Base-by-base conservation (phyloP, 2,797 vertebrate genomes). In the Distichodus sexfasciatus region DNA sequence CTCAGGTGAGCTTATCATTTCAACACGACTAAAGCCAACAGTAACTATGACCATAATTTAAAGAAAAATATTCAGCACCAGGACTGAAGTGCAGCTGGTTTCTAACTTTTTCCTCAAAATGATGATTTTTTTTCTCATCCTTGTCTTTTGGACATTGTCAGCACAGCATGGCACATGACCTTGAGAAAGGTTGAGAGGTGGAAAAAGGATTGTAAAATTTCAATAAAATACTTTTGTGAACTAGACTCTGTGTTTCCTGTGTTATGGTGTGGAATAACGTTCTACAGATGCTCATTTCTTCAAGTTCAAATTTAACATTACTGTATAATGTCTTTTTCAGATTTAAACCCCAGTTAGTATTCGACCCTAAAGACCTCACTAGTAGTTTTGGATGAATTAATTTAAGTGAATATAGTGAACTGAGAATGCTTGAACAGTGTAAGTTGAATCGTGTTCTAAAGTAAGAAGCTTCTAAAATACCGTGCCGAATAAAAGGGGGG, bases 201-300 rank as follows among this genome's bases (percentile, higher is more conserved):
- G 85, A 83, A 78, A 65, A 85, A n/a, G n/a, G 84, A 88, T 87
- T 93, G 90, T 91, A 91, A 80, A 88, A 90, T 90, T 91, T 92
- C 87, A 93, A 92, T 92, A 93, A 82, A 92, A 90, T 89, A 87
- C 86, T 91, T 92, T 90, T 89, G 85, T 88, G 88, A 92, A 88
- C 54, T 65, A 38, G 29, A 70, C 57, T 57, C 19, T n/a, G 2
- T 21, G 44, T 24, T 57, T 67, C 28, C 73, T 63, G 36, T 60
- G 33, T 41, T 38, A 21, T 85, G 81, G 83, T n/a, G 83, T 78
- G 77, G 51, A 79, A 29, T 15, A 23, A n/a, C n/a, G 10, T 11
- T 47, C 12, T 23, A 12, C 44, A 47, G 19, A 47, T 76, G 73
- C 28, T 29, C 35, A 5, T 21, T 21, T 2, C 3, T 46, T 12